Evolutionary conservation across 2,113 vertebrate species (phyloP).

Genomic region (Sarotherodon lohbergeri): DNA sequence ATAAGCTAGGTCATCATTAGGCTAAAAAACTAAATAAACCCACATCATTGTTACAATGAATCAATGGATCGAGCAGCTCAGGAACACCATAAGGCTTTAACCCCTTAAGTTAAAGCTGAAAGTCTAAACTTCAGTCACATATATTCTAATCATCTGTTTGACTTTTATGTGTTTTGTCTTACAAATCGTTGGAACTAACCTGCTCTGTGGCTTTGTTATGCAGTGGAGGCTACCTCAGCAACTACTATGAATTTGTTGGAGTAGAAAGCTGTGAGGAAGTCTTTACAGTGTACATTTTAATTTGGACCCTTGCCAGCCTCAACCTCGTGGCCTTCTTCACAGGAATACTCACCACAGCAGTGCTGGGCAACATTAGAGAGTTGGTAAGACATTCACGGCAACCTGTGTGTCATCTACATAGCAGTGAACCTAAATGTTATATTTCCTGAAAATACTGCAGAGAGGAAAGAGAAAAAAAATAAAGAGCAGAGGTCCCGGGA

Average conservation of each 20-base stretch:
- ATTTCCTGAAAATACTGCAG: background rate
- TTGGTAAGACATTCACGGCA: constrained; percentile 43
- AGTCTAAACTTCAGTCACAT: background rate
- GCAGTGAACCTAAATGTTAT: background rate
- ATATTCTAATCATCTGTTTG: fast-evolving
- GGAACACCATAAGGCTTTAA: background rate
- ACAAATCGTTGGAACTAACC: background rate
- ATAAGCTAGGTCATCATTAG: background rate
- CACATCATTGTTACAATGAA: background rate
- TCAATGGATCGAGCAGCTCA: background rate
- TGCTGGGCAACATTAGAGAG: constrained; percentile 68
- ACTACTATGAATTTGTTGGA: constrained; percentile 73
- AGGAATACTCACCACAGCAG: constrained; percentile 62
- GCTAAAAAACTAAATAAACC: background rate
- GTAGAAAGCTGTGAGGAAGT: constrained; percentile 71
- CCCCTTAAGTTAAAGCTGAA: background rate
- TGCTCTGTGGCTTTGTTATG: background rate
- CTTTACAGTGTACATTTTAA: constrained; percentile 54
- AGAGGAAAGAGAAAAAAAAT: background rate
- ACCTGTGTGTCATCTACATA: background rate
- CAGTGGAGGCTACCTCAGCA: constrained; percentile 70
- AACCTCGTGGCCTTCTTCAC: constrained; percentile 65
- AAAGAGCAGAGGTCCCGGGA: background rate
- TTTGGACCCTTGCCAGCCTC: constrained; percentile 62
- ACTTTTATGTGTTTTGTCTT: background rate